These are phyloP conservation scores for Psilopogon haemacephalus DNA, from an alignment of 2,113 vertebrate genomes.

Conservation along the genomic window DNA sequence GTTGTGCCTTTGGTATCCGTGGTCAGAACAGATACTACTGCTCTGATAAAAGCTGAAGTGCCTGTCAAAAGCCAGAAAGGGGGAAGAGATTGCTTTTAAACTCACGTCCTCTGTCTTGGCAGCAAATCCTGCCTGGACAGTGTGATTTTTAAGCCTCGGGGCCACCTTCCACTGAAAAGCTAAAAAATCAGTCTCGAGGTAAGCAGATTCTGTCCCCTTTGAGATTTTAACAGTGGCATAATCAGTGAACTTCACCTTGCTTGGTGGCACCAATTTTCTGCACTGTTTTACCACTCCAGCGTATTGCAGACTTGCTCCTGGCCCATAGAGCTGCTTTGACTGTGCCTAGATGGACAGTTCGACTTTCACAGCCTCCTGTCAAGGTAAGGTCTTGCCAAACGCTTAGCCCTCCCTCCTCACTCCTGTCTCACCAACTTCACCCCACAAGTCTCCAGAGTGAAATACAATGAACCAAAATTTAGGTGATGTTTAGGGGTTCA, in stretches of 20 bases:
- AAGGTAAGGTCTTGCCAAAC: not conserved
- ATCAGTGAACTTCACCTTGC: not conserved
- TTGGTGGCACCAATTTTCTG: not conserved
- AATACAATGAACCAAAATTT: accelerated
- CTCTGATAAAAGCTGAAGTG: not conserved
- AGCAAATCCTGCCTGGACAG: not conserved
- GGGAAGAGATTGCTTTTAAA: not conserved
- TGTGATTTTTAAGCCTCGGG: not conserved
- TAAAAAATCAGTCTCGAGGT: not conserved
- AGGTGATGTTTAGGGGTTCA: accelerated
- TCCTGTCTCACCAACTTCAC: not conserved
- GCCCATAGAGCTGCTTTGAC: not conserved
- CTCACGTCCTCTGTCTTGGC: not conserved
- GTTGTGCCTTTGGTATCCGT: not conserved
- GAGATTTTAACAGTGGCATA: not conserved
- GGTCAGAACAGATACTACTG: not conserved
- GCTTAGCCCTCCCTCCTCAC: not conserved
- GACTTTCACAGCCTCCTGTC: not conserved
- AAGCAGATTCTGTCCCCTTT: not conserved
- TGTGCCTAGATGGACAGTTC: not conserved
- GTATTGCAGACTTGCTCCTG: not conserved
- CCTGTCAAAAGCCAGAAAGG: not conserved
- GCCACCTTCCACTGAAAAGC: not conserved
- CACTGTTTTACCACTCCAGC: not conserved
- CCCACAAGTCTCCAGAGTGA: not conserved